phyloP scores from a whole-genome alignment of 2,113 vertebrate species.

The Crotalus tigris region DNA sequence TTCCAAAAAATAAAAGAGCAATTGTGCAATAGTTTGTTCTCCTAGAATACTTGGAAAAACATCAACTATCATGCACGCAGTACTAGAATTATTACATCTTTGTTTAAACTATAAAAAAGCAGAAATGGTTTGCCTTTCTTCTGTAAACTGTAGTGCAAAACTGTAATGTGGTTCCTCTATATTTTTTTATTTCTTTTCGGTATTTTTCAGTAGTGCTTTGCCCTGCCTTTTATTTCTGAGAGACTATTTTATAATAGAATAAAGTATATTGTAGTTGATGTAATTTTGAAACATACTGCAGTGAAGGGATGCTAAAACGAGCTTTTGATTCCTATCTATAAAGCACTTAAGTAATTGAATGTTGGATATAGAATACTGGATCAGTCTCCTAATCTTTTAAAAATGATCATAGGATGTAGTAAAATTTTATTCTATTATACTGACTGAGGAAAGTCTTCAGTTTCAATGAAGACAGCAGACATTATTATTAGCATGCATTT shows the following conservation, averaged over 20 bases:
- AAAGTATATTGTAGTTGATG: background rate
- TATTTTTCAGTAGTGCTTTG: background rate
- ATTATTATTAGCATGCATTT: accelerated
- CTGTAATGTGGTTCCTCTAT: background rate
- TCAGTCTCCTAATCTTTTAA: background rate
- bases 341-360: background rate
- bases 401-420: background rate
- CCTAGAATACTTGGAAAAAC: background rate
- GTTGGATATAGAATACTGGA: background rate
- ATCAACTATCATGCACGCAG: background rate
- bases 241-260: background rate
- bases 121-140: background rate
- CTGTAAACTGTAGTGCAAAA: background rate
- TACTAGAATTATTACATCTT: background rate
- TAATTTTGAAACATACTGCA: background rate
- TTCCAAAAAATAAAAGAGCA: background rate
- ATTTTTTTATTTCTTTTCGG: background rate
- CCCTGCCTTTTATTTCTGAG: background rate
- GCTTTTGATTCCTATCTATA: background rate
- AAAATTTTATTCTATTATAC: background rate
- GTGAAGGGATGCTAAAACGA: background rate
- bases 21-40: background rate
- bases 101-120: background rate
- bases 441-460: background rate
- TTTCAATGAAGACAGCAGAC: background rate